Evolutionary conservation across 2,113 vertebrate species (phyloP).

Genomic region (Tupaia tana): DNA sequence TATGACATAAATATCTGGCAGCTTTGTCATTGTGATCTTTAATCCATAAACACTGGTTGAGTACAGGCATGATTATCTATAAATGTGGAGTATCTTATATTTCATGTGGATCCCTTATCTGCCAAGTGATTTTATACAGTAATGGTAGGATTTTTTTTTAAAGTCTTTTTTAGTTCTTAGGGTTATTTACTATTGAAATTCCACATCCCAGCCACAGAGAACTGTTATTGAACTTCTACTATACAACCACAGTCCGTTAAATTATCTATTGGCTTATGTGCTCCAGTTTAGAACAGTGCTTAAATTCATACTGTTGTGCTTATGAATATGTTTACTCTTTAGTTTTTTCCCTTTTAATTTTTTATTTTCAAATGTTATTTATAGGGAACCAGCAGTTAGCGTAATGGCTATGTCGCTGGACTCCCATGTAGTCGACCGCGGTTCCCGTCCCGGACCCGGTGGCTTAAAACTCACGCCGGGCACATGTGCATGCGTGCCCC

Average conservation of each 20-base stretch:
- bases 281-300: slow-evolving; percentile 12
- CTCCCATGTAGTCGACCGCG: no score
- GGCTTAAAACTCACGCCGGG: no score
- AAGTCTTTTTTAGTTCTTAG: slow-evolving; percentile 39
- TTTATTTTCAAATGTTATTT: slow-evolving; percentile 51
- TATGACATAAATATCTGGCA: slow-evolving; percentile 63
- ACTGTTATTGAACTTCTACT: slow-evolving; percentile 29
- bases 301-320: not conserved
- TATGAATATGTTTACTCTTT: not conserved
- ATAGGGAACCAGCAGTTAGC: no score
- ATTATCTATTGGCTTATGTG: slow-evolving; percentile 20
- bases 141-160: not conserved
- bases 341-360: not conserved
- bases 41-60: slow-evolving; percentile 37
- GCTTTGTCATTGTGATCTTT: slow-evolving; percentile 62
- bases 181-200: slow-evolving; percentile 57
- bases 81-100: slow-evolving; percentile 9
- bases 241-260: not conserved
- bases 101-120: slow-evolving; percentile 30
- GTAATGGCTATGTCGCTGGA: no score
- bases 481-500: no score
- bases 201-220: not conserved
- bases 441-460: no score
- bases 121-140: slow-evolving; percentile 47
- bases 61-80: not conserved